Percentiles rank a stretch among this genome's conserved stretches.
These are phyloP conservation scores for Campylorhamphus procurvoides DNA, from an alignment of 2,113 vertebrate genomes.

Conservation along the genomic window DNA sequence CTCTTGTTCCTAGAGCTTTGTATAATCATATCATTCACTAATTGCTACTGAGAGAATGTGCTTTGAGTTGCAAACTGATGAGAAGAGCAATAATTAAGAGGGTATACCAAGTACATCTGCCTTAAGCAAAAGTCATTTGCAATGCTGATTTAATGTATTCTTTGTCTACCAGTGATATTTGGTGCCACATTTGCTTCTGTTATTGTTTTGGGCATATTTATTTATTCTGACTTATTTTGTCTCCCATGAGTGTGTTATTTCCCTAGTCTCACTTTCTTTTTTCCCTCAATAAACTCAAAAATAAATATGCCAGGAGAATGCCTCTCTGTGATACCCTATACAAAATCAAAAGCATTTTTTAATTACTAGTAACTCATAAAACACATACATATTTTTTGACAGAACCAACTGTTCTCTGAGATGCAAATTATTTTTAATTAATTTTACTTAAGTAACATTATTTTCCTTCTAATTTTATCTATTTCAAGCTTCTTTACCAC, in stretches of 20 bases:
- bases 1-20: neutral
- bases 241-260: conserved; percentile 41
- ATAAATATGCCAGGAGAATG: conserved; percentile 39
- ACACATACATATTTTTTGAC: neutral
- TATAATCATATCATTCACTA: conserved; percentile 33
- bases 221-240: conserved; percentile 59
- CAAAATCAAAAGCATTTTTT: neutral
- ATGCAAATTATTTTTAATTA: neutral
- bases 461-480: neutral
- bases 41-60: conserved; percentile 46
- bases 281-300: neutral
- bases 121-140: conserved; percentile 69
- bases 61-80: conserved; percentile 64
- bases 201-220: conserved; percentile 62
- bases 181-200: conserved; percentile 50
- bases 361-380: neutral
- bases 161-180: conserved; percentile 51
- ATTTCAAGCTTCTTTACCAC: neutral
- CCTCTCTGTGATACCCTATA: neutral
- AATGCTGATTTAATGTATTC: conserved; percentile 63
- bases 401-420: neutral
- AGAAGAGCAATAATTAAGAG: conserved; percentile 68
- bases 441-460: neutral
- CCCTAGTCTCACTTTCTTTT: neutral
- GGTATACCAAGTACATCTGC: conserved; percentile 58